Base-by-base conservation (phyloP, 2,797 vertebrate genomes). In the Hoplostethus mediterraneus region DNA sequence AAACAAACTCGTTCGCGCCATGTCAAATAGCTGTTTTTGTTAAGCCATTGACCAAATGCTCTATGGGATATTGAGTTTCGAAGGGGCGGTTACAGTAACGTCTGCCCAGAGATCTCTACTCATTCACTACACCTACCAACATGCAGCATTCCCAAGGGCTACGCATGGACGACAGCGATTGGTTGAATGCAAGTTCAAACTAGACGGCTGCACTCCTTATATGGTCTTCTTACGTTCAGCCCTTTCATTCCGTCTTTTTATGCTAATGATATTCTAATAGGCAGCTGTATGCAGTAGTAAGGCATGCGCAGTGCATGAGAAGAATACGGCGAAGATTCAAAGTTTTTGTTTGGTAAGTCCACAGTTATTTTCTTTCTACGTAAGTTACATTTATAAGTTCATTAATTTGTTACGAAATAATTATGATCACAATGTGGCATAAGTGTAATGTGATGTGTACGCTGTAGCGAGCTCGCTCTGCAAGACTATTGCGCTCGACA, bases 341-440 rank as follows among this genome's bases (percentile, higher is more conserved):
- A 95, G 93, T 95, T 93, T 92, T 91, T 90, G 83, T 94, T 90
- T 90, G 69, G 91, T 95, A 93, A 95, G 94, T 90, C 49, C 71
- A 42, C 58, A 80, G 31, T 84, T 90, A 71, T 83, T 83, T 83
- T 49, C 75, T 63, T 80, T 58, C 21, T 16, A 8, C 38, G 44
- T 4, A 75, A 56, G 51, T 42, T 63, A 68, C 62, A 42, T 61
- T 66, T 51, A 11, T 53, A 1, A 14, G 57, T 14, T n/a, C 28
- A 30, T 36, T 0, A 0, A 0, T 60, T 64, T 49, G 14, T 55
- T 56, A 4, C 5, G 6, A 0, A 0, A 28, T 56, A 21, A 40
- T 28, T 0, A 5, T 31, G 21, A 5, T 14, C 5, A 13, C 12
- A 33, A 3, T 17, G 63, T 16, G 16, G 2, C 36, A 21, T 44